Evolutionary conservation across 2,888 invertebrate genomes (phyloP).

Genomic region (Mythimna ferrago): DNA sequence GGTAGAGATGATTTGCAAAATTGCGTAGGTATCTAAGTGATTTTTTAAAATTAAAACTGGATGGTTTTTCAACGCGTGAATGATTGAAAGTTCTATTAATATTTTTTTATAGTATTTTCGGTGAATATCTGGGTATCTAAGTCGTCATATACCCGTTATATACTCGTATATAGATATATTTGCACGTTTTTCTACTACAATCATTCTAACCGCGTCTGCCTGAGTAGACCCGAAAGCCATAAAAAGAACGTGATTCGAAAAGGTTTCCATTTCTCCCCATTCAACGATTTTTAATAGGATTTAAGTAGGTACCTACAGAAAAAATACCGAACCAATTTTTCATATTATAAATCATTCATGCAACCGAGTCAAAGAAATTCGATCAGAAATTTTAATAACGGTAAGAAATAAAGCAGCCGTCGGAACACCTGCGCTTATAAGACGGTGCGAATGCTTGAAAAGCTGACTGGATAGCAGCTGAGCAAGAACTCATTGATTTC

Average conservation of each 20-base stretch:
- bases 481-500: conserved; percentile 43
- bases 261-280: conserved; percentile 43
- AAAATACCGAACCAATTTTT: conserved; percentile 18
- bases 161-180: not conserved
- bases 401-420: conserved; percentile 38
- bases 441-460: conserved; percentile 44
- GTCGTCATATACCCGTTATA: too few relatives aligned
- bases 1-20: too few relatives aligned
- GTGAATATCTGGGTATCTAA: too few relatives aligned
- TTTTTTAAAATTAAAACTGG: too few relatives aligned
- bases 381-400: conserved; percentile 55
- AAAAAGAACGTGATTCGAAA: conserved; percentile 37
- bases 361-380: conserved; percentile 27
- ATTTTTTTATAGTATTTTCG: not conserved
- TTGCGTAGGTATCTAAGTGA: too few relatives aligned
- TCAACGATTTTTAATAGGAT: conserved; percentile 47
- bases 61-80: not conserved
- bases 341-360: conserved; percentile 32
- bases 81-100: not conserved
- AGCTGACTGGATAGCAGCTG: conserved; percentile 22
- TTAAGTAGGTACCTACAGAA: conserved; percentile 17
- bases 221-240: conserved; percentile 30
- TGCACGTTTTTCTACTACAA: conserved; percentile 7
- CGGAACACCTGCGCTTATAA: conserved; percentile 47
- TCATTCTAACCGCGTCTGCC: conserved; percentile 8